phyloP scores from a whole-genome alignment of 2,888 invertebrate species.

The Sarcophaga carnaria region DNA sequence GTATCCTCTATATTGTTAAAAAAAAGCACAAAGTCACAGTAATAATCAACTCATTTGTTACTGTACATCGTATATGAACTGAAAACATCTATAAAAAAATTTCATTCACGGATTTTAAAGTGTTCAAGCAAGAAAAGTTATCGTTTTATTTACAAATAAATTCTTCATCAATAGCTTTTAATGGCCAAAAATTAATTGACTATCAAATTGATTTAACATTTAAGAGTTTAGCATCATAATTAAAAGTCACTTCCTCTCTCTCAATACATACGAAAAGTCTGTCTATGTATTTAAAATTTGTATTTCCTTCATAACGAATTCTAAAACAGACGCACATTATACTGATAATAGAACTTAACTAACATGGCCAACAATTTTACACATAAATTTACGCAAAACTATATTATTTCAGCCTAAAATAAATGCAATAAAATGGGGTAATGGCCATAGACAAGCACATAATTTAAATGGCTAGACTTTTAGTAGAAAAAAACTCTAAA shows the following conservation, averaged over 20 bases:
- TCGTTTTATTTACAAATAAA: no score
- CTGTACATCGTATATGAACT: no score
- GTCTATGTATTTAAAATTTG: neutral
- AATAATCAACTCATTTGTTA: no score
- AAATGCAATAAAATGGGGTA: slow-evolving; percentile 54
- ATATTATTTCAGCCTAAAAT: slow-evolving; percentile 32
- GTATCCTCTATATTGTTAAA: no score
- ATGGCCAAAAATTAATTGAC: neutral
- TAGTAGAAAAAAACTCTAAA: neutral
- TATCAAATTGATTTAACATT: slow-evolving; percentile 27
- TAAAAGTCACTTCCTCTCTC: slow-evolving; percentile 50
- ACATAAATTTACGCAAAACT: slow-evolving; percentile 37
- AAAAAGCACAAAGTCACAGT: no score
- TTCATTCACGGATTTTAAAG: no score
- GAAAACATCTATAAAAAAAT: no score
- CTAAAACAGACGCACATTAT: slow-evolving; percentile 54
- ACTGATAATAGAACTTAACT: slow-evolving; percentile 21
- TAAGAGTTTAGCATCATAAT: slow-evolving; percentile 28
- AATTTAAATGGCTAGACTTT: slow-evolving; percentile 62
- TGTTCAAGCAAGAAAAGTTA: no score
- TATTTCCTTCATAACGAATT: slow-evolving; percentile 12
- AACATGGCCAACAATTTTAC: slow-evolving; percentile 27
- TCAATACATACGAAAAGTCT: neutral
- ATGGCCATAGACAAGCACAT: slow-evolving; percentile 49
- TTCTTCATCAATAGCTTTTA: no score